phyloP scores from a whole-genome alignment of 2,888 invertebrate genomes.

The Agriopis aurantiaria region DNA sequence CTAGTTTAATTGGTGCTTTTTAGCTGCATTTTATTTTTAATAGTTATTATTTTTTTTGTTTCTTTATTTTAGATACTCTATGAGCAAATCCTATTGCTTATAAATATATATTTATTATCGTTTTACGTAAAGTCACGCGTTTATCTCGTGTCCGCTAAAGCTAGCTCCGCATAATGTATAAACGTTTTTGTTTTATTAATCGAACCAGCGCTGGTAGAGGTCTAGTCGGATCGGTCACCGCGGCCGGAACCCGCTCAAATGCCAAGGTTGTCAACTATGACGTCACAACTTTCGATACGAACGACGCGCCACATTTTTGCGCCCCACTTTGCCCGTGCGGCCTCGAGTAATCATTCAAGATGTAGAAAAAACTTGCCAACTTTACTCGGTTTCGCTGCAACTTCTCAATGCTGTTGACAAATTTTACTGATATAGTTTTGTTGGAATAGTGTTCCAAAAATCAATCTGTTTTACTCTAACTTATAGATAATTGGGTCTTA shows the following conservation, averaged over 20 bases:
- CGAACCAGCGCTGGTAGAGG: constrained; percentile 59
- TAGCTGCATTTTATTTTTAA: too few relatives aligned
- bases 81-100: too few relatives aligned
- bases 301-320: constrained; percentile 80
- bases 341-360: constrained; percentile 36
- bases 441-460: too few relatives aligned
- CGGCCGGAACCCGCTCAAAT: constrained; percentile 84
- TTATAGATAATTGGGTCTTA: too few relatives aligned
- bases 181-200: constrained; percentile 43
- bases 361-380: constrained; percentile 19
- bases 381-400: neutral
- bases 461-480: too few relatives aligned
- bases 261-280: constrained; percentile 86
- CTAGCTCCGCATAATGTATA: constrained; percentile 20
- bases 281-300: constrained; percentile 83
- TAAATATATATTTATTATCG: too few relatives aligned
- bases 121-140: constrained; percentile 7
- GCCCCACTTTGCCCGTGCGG: constrained; percentile 67
- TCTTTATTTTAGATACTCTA: too few relatives aligned
- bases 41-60: too few relatives aligned
- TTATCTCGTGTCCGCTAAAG: constrained; percentile 10
- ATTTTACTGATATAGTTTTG: neutral
- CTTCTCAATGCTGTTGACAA: neutral
- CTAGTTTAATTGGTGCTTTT: too few relatives aligned
- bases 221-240: constrained; percentile 69